phyloP scores from a whole-genome alignment of 1,140 invertebrate genomes.

The Drosophila willistoni region DNA sequence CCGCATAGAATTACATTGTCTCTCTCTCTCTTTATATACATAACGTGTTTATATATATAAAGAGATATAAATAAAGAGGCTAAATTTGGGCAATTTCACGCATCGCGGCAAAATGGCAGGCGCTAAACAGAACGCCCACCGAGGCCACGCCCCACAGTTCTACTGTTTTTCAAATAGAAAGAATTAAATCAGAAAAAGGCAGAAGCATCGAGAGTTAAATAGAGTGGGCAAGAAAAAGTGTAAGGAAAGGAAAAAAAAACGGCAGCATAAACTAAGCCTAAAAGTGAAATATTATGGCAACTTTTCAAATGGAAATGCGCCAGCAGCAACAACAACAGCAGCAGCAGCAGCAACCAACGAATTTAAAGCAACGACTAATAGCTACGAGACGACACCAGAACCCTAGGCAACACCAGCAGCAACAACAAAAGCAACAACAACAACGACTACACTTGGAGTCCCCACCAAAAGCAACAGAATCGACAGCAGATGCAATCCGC shows the following conservation, averaged over 20 bases:
- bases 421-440: slow-evolving; percentile 10
- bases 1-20: not conserved
- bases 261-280: slow-evolving; percentile 28
- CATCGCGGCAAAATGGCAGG: slow-evolving; percentile 74
- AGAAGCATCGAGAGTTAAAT: not conserved
- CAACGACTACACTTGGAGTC: slow-evolving; percentile 27
- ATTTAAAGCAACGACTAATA: slow-evolving; percentile 74
- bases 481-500: slow-evolving; percentile 6
- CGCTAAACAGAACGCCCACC: slow-evolving; percentile 69
- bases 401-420: slow-evolving; percentile 24
- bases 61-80: slow-evolving; percentile 8
- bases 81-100: slow-evolving; percentile 67
- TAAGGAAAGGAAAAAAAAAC: not conserved
- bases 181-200: slow-evolving; percentile 1
- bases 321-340: slow-evolving; percentile 57
- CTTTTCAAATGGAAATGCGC: slow-evolving; percentile 78
- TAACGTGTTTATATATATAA: not conserved
- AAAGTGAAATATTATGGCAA: slow-evolving; percentile 78
- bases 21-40: not conserved
- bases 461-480: slow-evolving; percentile 32
- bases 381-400: slow-evolving; percentile 29
- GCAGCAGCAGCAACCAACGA: slow-evolving; percentile 62
- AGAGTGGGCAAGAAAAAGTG: slow-evolving; percentile 23
- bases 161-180: slow-evolving; percentile 52
- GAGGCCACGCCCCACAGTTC: slow-evolving; percentile 62